Evolutionary conservation across 1,140 invertebrate species (phyloP).

Genomic region (Chionoecetes opilio): DNA sequence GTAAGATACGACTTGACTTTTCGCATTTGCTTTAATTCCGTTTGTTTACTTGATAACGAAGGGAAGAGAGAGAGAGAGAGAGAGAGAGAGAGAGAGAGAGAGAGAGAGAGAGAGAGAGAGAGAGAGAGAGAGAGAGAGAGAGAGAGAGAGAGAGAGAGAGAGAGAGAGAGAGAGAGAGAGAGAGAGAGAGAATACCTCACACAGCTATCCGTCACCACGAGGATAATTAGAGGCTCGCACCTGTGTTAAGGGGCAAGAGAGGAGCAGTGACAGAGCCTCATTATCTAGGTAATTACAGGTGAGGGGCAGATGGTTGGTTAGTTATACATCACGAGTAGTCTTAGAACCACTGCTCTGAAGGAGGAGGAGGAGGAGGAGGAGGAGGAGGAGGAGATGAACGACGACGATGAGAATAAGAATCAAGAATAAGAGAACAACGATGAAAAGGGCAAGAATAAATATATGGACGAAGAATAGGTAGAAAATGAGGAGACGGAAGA

Average conservation of each 20-base stretch:
- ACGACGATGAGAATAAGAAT: background rate
- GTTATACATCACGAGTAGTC: background rate
- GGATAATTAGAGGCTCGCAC: background rate
- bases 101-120: constrained; percentile 27
- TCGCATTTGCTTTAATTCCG: constrained; percentile 5
- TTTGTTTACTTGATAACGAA: background rate
- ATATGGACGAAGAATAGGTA: background rate
- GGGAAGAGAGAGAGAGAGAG: background rate
- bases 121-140: constrained; percentile 27
- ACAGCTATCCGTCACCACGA: background rate
- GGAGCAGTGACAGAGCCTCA: background rate
- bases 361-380: constrained; percentile 21
- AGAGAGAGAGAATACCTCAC: background rate
- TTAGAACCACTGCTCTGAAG: too few relatives aligned
- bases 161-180: background rate
- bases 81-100: background rate
- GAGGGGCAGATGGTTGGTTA: background rate
- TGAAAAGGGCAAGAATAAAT: background rate
- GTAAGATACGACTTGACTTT: background rate
- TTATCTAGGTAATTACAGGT: constrained; percentile 21
- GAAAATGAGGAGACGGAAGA: background rate
- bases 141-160: constrained; percentile 27
- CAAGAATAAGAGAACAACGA: background rate
- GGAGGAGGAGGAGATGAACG: background rate
- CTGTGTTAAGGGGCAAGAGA: background rate